Conservation (phyloP, 2,797 vertebrate species). For the Menidia menidia region DNA sequence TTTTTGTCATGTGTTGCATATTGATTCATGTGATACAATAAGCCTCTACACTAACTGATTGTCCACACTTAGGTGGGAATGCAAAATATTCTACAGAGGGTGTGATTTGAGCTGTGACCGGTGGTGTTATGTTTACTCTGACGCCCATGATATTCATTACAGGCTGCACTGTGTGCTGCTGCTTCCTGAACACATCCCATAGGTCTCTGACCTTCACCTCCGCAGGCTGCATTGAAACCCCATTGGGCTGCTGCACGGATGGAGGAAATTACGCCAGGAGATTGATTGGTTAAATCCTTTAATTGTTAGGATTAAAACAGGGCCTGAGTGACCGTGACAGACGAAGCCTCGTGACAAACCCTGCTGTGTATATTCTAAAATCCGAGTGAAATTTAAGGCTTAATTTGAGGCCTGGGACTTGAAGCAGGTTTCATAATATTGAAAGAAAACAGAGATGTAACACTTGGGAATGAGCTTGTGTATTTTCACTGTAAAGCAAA, state of each 20-base stretch:
- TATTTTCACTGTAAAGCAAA: conserved; percentile 63
- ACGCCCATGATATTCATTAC: conserved; percentile 83
- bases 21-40: conserved; percentile 16
- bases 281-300: conserved; percentile 80
- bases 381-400: conserved; percentile 54
- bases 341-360: conserved; percentile 46
- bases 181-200: conserved; percentile 84
- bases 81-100: conserved; percentile 55
- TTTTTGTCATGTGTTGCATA: conserved; percentile 14
- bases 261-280: conserved; percentile 81
- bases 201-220: conserved; percentile 83
- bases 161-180: conserved; percentile 76
- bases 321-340: conserved; percentile 46
- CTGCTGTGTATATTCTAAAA: conserved; percentile 29
- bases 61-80: conserved; percentile 57
- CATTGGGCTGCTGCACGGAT: conserved; percentile 71
- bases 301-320: conserved; percentile 78
- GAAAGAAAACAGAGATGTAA: conserved; percentile 50
- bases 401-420: conserved; percentile 55
- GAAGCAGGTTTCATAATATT: conserved; percentile 64
- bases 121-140: conserved; percentile 79
- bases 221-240: conserved; percentile 70
- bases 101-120: conserved; percentile 62
- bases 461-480: conserved; percentile 34
- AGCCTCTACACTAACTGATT: conserved; percentile 38